Base-by-base conservation (phyloP, 1,140 invertebrate genomes). In the Maconellicoccus hirsutus region DNA sequence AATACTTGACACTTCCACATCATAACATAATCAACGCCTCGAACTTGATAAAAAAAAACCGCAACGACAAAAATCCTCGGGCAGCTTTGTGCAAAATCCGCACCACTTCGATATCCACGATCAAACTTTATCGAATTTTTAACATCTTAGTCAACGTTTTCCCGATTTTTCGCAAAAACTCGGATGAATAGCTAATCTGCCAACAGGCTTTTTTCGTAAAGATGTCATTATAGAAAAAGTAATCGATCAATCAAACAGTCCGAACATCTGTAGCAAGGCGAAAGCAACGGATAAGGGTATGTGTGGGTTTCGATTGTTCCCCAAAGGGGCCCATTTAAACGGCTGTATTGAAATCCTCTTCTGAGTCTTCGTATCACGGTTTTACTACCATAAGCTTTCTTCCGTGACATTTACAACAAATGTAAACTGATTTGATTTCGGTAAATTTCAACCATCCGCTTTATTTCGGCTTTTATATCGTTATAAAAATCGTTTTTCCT, bases 341-440 rank as follows among this genome's bases (percentile, higher is more conserved):
- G 22, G 61, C 25, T 66, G 61, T 26, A 66, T 66, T 66, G 61
- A 66, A 66, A 66, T 66, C 61, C 61, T 66, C 61, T 66, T 66
- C 25, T 23, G 61, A 66, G 61, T 66, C 25, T 25, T 25, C 21
- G 22, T 66, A 66, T 66, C 61, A 66, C 25, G 61, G 61, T 66
- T 59, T 66, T 66, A 66, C 61, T 19, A 14, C 10, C 61, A 66
- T 66, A 66, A 66, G 21, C 25, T 66, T 66, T 25, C 61, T 66
- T 66, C 19, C 61, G 61, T 66, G 61, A 66, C 61, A 66, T 66
- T 66, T 66, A 66, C 61, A 66, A 66, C 61, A 66, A 66, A 66
- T 52, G 42, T 19, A 52, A 52, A 52, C 42, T 52, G 42, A 52
- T 52, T 52, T 52, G 42, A 52, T 52, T 52, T 52, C 12, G 42